Base-by-base conservation (phyloP, 2,888 invertebrate genomes). In the Oxystoma pomonae region DNA sequence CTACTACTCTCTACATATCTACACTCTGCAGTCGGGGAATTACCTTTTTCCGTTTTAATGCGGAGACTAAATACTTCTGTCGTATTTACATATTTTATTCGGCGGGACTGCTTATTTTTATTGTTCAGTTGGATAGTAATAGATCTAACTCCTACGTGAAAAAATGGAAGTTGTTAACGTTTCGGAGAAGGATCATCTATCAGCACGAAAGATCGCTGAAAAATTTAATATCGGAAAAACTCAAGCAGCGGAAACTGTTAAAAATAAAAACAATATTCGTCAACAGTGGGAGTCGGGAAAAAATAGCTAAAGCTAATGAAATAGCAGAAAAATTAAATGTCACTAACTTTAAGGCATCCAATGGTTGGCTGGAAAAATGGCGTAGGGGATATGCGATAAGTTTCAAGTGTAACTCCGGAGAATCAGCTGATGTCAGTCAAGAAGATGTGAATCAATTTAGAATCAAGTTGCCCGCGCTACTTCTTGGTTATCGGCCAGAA, bases 401-500 rank as follows among this genome's bases (percentile, higher is more conserved):
- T 65, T 71, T 70, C 51, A 70, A 70, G 59, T 64, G 61, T 20
- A 65, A 69, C 18, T 68, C 66, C 3, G 69, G 69, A 22, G 68
- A 71, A 63, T 12, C 66, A 20, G 69, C 65, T 19, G 65, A 55
- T 62, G 70, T 70, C n/a, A 66, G 59, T 61, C 19, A 63, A 63
- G 65, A 69, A n/a, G n/a, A n/a, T n/a, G n/a, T n/a, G n/a, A n/a
- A n/a, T n/a, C n/a, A n/a, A n/a, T n/a, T n/a, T n/a, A 53, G 66
- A 67, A n/a, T n/a, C n/a, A 50, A 50, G 50, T 50, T 50, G 50
- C 50, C 50, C 50, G n/a, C 50, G n/a, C 50, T 50, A 50, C 50
- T 50, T n/a, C 9, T 50, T n/a, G 50, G 50, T 12, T 50, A 50
- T n/a, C n/a, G n/a, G n/a, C n/a, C n/a, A n/a, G n/a, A n/a, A n/a